These are phyloP conservation scores for Lochmaea crataegi DNA, from an alignment of 2,888 invertebrate genomes.

Conservation along the genomic window DNA sequence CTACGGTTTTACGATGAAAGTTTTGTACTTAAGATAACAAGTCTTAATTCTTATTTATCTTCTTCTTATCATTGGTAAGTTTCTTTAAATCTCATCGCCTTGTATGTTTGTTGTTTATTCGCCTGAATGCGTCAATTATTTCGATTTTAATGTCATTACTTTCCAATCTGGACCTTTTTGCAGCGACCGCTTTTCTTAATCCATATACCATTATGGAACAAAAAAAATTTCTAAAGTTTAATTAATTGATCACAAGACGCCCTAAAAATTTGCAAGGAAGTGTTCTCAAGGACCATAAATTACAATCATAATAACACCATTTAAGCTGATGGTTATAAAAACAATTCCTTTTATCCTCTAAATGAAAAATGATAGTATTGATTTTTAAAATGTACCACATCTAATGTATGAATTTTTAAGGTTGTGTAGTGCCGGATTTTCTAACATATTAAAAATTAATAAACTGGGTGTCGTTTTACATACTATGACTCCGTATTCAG, in stretches of 20 bases:
- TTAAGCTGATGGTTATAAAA: neutral
- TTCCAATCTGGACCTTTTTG: neutral
- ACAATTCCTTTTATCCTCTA: neutral
- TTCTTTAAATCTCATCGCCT: no score
- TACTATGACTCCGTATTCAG: no score
- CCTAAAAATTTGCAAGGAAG: neutral
- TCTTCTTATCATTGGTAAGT: neutral
- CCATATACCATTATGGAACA: neutral
- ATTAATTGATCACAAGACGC: neutral
- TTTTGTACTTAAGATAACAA: no score
- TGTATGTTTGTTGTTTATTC: no score
- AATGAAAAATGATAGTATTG: neutral
- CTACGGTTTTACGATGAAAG: no score
- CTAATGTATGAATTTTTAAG: neutral
- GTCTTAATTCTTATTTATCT: no score
- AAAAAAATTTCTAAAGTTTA: neutral
- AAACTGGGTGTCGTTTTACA: no score
- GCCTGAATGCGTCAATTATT: neutral
- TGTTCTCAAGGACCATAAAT: neutral
- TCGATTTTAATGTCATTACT: neutral
- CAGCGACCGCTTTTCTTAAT: neutral
- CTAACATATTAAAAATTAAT: no score
- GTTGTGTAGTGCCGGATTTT: no score
- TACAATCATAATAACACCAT: conserved; percentile 4
- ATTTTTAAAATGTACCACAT: neutral